Conservation (phyloP, 2,888 invertebrate genomes). For the Magallana nippona region DNA sequence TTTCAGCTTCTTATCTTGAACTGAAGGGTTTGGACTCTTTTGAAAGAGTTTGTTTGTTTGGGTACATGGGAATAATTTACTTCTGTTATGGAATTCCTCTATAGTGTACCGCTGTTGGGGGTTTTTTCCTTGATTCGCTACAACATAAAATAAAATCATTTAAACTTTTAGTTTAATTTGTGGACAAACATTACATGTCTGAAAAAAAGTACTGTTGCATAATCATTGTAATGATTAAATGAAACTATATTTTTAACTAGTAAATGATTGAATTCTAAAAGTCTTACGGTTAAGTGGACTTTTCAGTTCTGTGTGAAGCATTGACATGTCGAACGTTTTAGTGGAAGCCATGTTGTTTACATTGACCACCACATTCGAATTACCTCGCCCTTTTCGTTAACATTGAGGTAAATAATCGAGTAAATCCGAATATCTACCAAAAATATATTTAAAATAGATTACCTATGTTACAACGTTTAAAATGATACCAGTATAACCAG, state of each 20-base stretch:
- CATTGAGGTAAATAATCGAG: too few relatives aligned
- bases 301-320: background rate
- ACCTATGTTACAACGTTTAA: too few relatives aligned
- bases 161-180: too few relatives aligned
- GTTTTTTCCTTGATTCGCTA: conserved; percentile 10
- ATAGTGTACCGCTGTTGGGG: conserved; percentile 40
- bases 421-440: too few relatives aligned
- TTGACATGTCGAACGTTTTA: conserved; percentile 52
- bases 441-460: too few relatives aligned
- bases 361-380: conserved; percentile 40
- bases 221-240: too few relatives aligned
- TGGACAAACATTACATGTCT: too few relatives aligned
- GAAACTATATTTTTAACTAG: background rate
- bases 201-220: too few relatives aligned
- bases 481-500: too few relatives aligned
- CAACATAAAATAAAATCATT: background rate
- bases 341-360: conserved; percentile 67
- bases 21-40: conserved; percentile 1
- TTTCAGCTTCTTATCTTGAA: background rate
- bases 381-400: too few relatives aligned
- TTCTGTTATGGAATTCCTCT: conserved; percentile 62
- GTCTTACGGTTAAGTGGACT: background rate
- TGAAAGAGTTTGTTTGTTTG: conserved; percentile 53
- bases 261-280: background rate
- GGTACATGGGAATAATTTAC: conserved; percentile 62